Evolutionary conservation across 92 coral and sea anemone genomes (phyloP), one percentile per base, ranked within the genome.

Genomic region (Actinostola sp.): DNA sequence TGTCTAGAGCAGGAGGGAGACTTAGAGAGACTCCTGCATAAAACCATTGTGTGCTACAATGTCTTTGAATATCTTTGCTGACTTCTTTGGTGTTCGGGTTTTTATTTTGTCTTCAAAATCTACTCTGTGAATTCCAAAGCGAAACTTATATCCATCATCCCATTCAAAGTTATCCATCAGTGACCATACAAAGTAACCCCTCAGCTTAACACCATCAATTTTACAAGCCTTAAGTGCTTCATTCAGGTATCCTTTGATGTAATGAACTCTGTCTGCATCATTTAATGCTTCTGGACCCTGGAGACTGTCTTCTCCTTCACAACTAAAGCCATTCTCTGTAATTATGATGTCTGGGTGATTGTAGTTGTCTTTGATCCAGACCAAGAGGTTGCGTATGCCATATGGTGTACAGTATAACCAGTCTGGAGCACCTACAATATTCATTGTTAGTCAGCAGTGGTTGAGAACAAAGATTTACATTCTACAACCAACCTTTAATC

Each of bases 121-220:
- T n/a, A 93, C 92, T 31, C 82, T 84, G 73, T 93, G 90, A 64
- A 93, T 69, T 25, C 98, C 98, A 84, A 93, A 93, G 32, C 97
- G 77, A 29, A 61, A 71, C 17, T 67, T 77, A 58, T 84, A 93
- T 1, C 98, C 98, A 71, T 82, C 92, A 44, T 77, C 75, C 98
- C 98, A 93, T 70, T 93, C 98, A 81, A 93, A 93, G 69, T 93
- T 93, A 77, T 93, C 98, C 88, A 93, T 77, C 69, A 93, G 50
- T 9, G 97, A 87, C 98, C 98, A 93, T 9, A 83, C 82, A 46
- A 93, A 93, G 51, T 93, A 93, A n/a, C 98, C 98, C 44, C 72
- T 90, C 14, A 92, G 82, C 32, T 86, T 83, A 14, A 92, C 96
- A 1, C 89, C 89, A 64, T 92, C 97, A 3, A 83, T 69, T n/a